Base-by-base conservation (phyloP, 2,888 invertebrate species). In the Trachelus stipa region DNA sequence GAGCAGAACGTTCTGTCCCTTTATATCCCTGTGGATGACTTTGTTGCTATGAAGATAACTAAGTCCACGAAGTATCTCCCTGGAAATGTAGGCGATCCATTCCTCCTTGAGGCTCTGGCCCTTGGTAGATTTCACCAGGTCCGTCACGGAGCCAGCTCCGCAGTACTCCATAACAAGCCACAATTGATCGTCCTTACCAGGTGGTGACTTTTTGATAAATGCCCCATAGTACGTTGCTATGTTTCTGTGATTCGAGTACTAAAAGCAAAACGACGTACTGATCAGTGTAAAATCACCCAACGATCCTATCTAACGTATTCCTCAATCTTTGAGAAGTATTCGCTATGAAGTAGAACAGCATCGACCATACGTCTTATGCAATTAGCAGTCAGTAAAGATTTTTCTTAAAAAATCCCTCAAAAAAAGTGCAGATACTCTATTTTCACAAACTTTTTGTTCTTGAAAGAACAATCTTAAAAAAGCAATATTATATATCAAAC, bases 131-230 rank as follows among this genome's bases (percentile, higher is more conserved):
- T 99, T 99, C 77, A 99, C 99, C 91, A 99, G 94, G 93, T 99
- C 99, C 83, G 99, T 99, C 80, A 99, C 98, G 78, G 99, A 99
- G 81, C 98, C 95, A 91, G 99, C 99, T 87, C 99, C 99, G 93
- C 99, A 99, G 92, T 99, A 99, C 93, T 99, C 99, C 99, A 99
- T 99, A 80, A 99, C 99, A 92, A 99, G 93, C 99, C 99, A 99
- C 80, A 99, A 93, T 91, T 99, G 99, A 92, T 99, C 99, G 93
- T 99, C 99, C 93, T 99, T 99, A 73, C 99, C 99, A 1, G 98
- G 97, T 69, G 98, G 98, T 88, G 98, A 98, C 93, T 99, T 99
- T 93, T 99, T 99, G 87, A 99, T 99, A 93, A 99, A 99, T 88
- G 99, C 99, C 86, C 99, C 99, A 94, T 99, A 99, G 92, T 99